These are phyloP conservation scores for Platycheirus rosarum DNA, from an alignment of 2,888 invertebrate species.

Conservation along the genomic window DNA sequence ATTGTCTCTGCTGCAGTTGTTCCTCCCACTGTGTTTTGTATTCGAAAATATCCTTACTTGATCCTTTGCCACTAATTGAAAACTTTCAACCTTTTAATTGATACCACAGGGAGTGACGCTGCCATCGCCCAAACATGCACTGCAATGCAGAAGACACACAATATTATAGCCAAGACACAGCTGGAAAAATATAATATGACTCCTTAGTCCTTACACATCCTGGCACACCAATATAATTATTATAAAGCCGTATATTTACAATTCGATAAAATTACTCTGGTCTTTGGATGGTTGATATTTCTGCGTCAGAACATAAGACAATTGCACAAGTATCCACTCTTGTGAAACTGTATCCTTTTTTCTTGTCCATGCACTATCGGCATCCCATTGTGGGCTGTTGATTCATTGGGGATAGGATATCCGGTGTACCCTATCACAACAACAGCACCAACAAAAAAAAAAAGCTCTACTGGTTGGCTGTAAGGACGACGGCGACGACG, in stretches of 20 bases:
- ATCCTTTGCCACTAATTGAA: slow-evolving; percentile 64
- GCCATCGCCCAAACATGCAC: slow-evolving; percentile 11
- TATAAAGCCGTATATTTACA: slow-evolving; percentile 43
- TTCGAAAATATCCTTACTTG: slow-evolving; percentile 57
- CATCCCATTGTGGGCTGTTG: slow-evolving; percentile 48
- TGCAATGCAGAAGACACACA: slow-evolving; percentile 37
- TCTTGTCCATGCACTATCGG: slow-evolving; percentile 45
- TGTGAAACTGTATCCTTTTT: slow-evolving; percentile 51
- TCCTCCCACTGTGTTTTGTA: slow-evolving; percentile 7
- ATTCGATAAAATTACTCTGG: slow-evolving; percentile 55
- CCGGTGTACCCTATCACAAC: no score
- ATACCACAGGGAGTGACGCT: slow-evolving; percentile 54
- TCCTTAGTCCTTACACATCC: slow-evolving; percentile 11
- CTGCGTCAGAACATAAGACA: slow-evolving; percentile 39
- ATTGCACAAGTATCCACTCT: slow-evolving; percentile 35
- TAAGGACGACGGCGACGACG: slow-evolving; percentile 31
- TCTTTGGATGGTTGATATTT: slow-evolving; percentile 35
- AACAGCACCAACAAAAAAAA: slow-evolving; percentile 22
- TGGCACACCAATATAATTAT: slow-evolving; percentile 34
- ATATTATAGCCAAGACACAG: slow-evolving; percentile 34
- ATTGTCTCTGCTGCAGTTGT: neutral
- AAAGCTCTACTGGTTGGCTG: slow-evolving; percentile 11
- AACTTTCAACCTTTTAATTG: slow-evolving; percentile 69
- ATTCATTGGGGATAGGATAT: slow-evolving; percentile 44
- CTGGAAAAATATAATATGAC: slow-evolving; percentile 33